These are phyloP conservation scores for Campoletis sonorensis DNA, from an alignment of 1,140 invertebrate genomes.

Conservation along the genomic window DNA sequence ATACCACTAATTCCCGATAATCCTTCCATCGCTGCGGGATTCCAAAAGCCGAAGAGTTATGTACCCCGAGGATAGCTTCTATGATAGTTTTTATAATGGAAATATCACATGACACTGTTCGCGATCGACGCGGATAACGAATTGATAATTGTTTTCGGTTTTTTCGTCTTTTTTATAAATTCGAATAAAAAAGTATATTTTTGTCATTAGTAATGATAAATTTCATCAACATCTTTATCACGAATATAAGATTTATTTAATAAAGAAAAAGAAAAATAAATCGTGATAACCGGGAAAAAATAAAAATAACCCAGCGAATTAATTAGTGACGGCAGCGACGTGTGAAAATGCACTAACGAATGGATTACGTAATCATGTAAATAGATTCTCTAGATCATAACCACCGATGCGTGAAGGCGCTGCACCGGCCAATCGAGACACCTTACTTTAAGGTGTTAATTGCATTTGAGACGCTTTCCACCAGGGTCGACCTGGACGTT, in stretches of 20 bases:
- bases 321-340: too few relatives aligned
- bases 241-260: too few relatives aligned
- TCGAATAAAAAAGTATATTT: too few relatives aligned
- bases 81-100: neutral
- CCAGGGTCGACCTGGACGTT: neutral
- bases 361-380: neutral
- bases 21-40: neutral
- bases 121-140: too few relatives aligned
- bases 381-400: neutral
- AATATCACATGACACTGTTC: neutral
- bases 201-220: too few relatives aligned
- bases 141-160: too few relatives aligned
- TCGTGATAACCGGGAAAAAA: too few relatives aligned
- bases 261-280: too few relatives aligned
- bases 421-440: neutral
- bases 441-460: constrained; percentile 18
- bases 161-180: too few relatives aligned
- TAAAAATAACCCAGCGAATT: too few relatives aligned
- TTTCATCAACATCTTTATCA: too few relatives aligned
- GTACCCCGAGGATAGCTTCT: neutral
- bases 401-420: neutral
- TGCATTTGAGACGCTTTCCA: constrained; percentile 29
- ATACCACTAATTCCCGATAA: constrained; percentile 14
- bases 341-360: neutral
- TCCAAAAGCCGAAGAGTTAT: neutral